Evolutionary conservation across 2,113 vertebrate species (phyloP).

Genomic region (rabbit (Oryctolagus cuniculus)): mOryCun1.1 NC_091444.1:93712501-93713000

Average conservation of each 20-base stretch:
- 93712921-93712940: background rate
- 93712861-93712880: too few species aligned
- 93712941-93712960: accelerated
- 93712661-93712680: too few species aligned
- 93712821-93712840: background rate
- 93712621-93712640: accelerated
- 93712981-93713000: background rate
- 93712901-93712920: background rate
- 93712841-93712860: too few species aligned
- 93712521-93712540: too few species aligned
- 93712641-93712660: accelerated
- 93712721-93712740: background rate
- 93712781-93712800: too few species aligned
- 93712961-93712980: accelerated
- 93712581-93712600: too few species aligned
- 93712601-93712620: too few species aligned
- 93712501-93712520: too few species aligned
- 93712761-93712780: accelerated
- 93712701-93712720: background rate
- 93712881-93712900: background rate
- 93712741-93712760: accelerated
- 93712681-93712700: background rate
- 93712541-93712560: too few species aligned
- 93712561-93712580: too few species aligned
- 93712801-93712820: background rate